Conservation (phyloP, 2,797 vertebrate genomes). For the Delichon dasypus region DNA sequence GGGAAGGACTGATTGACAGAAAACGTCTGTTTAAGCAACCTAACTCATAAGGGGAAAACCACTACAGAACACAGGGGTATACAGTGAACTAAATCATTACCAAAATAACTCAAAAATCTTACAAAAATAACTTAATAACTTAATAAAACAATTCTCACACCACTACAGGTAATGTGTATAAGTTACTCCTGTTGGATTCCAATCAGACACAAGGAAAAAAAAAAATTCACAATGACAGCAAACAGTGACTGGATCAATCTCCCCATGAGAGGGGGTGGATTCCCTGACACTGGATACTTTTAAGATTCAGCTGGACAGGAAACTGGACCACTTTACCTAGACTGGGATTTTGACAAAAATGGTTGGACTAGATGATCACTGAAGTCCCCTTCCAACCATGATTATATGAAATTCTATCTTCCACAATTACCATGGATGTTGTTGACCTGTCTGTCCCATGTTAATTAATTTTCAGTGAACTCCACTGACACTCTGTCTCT, state of each 20-base stretch:
- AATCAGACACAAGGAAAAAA: background rate
- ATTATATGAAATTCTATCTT: background rate
- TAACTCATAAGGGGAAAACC: too few relatives aligned
- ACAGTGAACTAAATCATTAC: too few relatives aligned
- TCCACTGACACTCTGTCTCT: background rate
- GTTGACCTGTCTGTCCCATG: background rate
- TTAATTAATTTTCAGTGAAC: background rate
- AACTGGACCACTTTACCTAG: background rate
- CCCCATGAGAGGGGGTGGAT: background rate
- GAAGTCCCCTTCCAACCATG: background rate
- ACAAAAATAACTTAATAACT: too few relatives aligned
- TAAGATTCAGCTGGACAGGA: background rate
- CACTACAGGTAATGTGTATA: background rate
- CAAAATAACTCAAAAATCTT: too few relatives aligned
- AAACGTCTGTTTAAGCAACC: too few relatives aligned
- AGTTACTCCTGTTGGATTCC: background rate
- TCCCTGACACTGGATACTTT: background rate
- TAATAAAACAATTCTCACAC: too few relatives aligned
- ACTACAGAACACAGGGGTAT: too few relatives aligned
- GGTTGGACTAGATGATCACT: background rate
- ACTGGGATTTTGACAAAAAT: background rate
- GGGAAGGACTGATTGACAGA: too few relatives aligned
- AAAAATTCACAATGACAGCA: too few relatives aligned
- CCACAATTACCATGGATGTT: background rate
- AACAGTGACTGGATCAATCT: rapidly evolving